Percentiles rank a stretch among this genome's conserved stretches.
Conservation (phyloP, 2,888 invertebrate species). For the Protophormia terraenovae region DNA sequence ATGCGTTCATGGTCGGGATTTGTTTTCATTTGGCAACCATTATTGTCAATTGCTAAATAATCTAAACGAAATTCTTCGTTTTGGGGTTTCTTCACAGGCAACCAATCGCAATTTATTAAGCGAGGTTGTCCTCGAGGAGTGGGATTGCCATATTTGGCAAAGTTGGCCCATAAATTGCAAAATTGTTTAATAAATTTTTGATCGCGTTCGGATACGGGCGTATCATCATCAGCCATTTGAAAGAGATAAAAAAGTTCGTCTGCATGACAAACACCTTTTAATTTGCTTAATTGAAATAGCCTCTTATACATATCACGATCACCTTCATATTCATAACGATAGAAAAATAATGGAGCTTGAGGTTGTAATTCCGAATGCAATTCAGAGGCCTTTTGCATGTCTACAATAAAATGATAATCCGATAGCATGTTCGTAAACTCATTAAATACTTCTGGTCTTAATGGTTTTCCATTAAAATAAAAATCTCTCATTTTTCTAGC, state of each 20-base stretch:
- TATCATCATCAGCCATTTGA: conserved; percentile 75
- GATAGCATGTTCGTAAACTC: conserved; percentile 82
- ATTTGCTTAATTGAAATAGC: conserved; percentile 79
- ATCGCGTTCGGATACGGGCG: conserved; percentile 69
- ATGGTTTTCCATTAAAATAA: conserved; percentile 81
- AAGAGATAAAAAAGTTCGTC: conserved; percentile 85
- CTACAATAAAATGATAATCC: conserved; percentile 80
- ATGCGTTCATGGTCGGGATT: conserved; percentile 77
- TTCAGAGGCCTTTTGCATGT: conserved; percentile 74
- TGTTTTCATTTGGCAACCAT: conserved; percentile 73
- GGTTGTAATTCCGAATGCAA: conserved; percentile 73
- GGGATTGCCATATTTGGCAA: conserved; percentile 83
- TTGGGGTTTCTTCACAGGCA: conserved; percentile 69
- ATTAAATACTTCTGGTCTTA: conserved; percentile 79
- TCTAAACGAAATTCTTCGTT: conserved; percentile 72
- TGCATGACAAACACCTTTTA: conserved; percentile 83
- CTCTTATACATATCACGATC: conserved; percentile 83
- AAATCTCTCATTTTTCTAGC: conserved; percentile 76
- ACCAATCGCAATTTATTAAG: conserved; percentile 73
- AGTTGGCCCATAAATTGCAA: conserved; percentile 85
- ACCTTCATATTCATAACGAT: conserved; percentile 84
- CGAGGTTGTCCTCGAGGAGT: conserved; percentile 71
- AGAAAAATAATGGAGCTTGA: conserved; percentile 82
- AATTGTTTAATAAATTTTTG: conserved; percentile 81
- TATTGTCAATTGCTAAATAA: conserved; percentile 75